Base-by-base conservation (phyloP, 2,888 invertebrate genomes). In the Hofmannophila pseudospretella region DNA sequence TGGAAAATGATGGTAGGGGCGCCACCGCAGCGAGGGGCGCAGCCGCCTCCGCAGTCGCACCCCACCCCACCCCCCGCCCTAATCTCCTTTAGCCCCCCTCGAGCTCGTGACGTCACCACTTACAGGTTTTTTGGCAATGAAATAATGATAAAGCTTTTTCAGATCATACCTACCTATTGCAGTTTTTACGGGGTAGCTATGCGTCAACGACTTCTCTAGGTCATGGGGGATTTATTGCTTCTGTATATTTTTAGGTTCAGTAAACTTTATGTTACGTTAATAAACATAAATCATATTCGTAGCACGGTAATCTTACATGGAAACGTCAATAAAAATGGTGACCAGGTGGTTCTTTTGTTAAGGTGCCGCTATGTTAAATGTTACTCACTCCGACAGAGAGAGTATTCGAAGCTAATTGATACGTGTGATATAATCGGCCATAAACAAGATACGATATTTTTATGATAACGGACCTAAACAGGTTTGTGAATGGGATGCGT, bases 41-140 rank as follows among this genome's bases (percentile, higher is more conserved):
- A 64, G 65, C 49, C 63, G 51, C 67, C 62, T 66, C 66, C 69
- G 58, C 44, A 49, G 50, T 53, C 50, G 4, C 23, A 25, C 9
- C n/a, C 32, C 2, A 54, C 47, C 53, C 52, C 34, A 56, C 60
- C 46, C 67, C 49, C 56, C 64, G 51, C 61, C 74, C 80, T 80
- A 80, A 82, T 81, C 77, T 71, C 74, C 75, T 74, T 69, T 67
- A 71, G 66, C 67, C 71, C 73, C 73, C 77, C 67, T 47, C 61
- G 54, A 67, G 62, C 58, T 66, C 58, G 75, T 85, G 85, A 85
- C 85, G 85, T 86, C 85, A 85, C 79, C 61, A 69, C 74, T 78
- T 70, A 68, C 62, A 66, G 68, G 62, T 75, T 71, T 78, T 78
- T 75, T 73, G 70, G 68, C 74, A 75, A 73, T 71, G 72, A 78